Evolutionary conservation across 2,797 vertebrate genomes (phyloP), one percentile per base, ranked within the genome.

Genomic region (Phataginus tricuspis): DNA sequence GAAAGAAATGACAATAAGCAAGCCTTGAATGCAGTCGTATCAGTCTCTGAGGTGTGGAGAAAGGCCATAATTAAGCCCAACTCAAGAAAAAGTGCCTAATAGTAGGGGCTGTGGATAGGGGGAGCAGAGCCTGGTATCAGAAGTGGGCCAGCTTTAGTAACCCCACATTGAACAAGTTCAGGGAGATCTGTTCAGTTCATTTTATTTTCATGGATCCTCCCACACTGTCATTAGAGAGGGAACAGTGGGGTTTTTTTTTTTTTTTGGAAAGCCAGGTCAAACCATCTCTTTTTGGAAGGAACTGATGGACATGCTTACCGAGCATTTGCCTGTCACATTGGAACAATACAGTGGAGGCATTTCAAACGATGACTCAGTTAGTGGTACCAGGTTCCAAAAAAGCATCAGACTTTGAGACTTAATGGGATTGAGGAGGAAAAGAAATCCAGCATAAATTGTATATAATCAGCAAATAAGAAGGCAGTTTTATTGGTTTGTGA

Each of bases 1-100:
- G 21, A 88, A 71, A 68, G 27, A 4, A 23, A 34, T 68, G 96
- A 18, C n/a, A 64, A 12, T 3, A 29, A 78, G 34, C 29, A 37
- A 63, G 31, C 39, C 66, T 45, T 64, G 25, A 94, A 92, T 59
- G 94, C 96, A 96, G 79, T 94, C 85, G 55, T 53, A 31, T 88
- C 49, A 61, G 66, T 86, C 80, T 96, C 83, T 77, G 18, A 86
- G 66, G 86, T 61, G 69, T 77, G 78, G 79, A 69, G 14, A 95
- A 92, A 97, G 85, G 53, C 10, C 63, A 59, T 1, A 82, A 59
- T 96, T 53, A 78, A 91, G 91, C 55, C 34, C 93, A 25, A 90
- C 82, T 94, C 79, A 59, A 37, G 63, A 34, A 63, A 27, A 6
- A 69, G 77, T 42, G 49, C 49, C 15, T 45, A 83, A 42, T 0